Evolutionary conservation across 2,888 invertebrate genomes (phyloP), one percentile per base, ranked within the genome.

Genomic region (Polia nebulosa): DNA sequence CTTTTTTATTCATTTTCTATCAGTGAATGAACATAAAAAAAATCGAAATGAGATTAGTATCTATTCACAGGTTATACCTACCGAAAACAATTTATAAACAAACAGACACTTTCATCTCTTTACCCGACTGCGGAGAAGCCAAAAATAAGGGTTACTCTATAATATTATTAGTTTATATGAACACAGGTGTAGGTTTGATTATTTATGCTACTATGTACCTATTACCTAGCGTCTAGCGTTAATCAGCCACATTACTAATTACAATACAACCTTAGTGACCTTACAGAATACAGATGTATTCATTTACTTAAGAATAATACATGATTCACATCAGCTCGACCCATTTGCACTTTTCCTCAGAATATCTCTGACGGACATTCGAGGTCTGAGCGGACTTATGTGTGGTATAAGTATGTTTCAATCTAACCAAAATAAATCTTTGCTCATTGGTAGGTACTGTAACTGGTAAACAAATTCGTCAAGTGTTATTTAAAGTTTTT

Each of bases 281-380:
- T 49, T 39, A 17, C 39, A 68, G 39, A 58, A 39, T 49, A 29
- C 27, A 53, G n/a, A 41, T 41, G 32, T 55, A 29, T 52, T 41
- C 17, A 56, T 44, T 56, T 56, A 15, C 45, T 11, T 52, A 51
- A 65, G 36, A 64, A 71, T 70, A 64, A 76, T 47, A 56, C 47
- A 55, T 76, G 66, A 72, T 59, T 72, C 64, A 72, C 47, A 39
- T 56, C 47, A 67, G 51, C 62, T 71, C 60, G 67, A 77, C 74
- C 62, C 34, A 69, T 61, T 51, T 68, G 59, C 59, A 61, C 52
- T 76, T 76, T 81, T 81, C 66, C 78, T 64, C 47, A 62, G 55
- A 72, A 70, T 66, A 64, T 62, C 55, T 62, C 57, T 71, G 71
- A 74, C 63, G 64, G 71, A 45, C 57, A 49, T 45, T 58, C 57